Conservation (phyloP, 2,113 vertebrate genomes). For the Lycaon pictus region DNA sequence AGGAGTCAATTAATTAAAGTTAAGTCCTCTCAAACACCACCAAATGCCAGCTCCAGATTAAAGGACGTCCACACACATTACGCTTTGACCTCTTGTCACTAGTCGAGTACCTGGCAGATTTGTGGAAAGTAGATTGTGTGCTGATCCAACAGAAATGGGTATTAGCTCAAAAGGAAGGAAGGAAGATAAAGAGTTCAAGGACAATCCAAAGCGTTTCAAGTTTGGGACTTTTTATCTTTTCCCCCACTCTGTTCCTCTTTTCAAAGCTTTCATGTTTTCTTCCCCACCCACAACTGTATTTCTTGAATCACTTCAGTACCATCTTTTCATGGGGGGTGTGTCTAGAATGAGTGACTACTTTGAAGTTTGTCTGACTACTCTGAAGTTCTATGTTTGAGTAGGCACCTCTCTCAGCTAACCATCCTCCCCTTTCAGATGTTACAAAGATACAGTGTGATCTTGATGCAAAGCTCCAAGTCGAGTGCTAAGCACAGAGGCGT, state of each 20-base stretch:
- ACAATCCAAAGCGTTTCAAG: not conserved
- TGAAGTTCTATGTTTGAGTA: not conserved
- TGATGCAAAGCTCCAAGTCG: not conserved
- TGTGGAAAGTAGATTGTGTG: constrained; percentile 10
- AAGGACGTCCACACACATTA: not conserved
- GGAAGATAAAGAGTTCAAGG: constrained; percentile 42
- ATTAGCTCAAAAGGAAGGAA: constrained; percentile 33
- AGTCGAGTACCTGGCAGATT: constrained; percentile 18
- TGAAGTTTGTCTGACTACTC: not conserved
- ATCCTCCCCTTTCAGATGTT: not conserved
- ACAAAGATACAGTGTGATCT: not conserved
- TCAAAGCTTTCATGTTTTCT: not conserved
- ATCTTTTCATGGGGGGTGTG: not conserved
- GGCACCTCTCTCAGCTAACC: not conserved
- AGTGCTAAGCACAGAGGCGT: not conserved
- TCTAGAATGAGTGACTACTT: not conserved
- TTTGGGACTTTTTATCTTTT: not conserved
- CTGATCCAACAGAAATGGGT: constrained; percentile 64
- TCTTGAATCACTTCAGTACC: not conserved
- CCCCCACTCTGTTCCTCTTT: not conserved
- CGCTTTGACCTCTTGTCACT: constrained; percentile 26
- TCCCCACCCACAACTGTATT: not conserved
- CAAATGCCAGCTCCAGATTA: constrained; percentile 64
- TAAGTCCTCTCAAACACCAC: constrained; percentile 55
- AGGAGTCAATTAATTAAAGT: constrained; percentile 73